These are phyloP conservation scores for Donacobius atricapilla DNA, from an alignment of 2,113 vertebrate genomes.

Conservation along the genomic window DNA sequence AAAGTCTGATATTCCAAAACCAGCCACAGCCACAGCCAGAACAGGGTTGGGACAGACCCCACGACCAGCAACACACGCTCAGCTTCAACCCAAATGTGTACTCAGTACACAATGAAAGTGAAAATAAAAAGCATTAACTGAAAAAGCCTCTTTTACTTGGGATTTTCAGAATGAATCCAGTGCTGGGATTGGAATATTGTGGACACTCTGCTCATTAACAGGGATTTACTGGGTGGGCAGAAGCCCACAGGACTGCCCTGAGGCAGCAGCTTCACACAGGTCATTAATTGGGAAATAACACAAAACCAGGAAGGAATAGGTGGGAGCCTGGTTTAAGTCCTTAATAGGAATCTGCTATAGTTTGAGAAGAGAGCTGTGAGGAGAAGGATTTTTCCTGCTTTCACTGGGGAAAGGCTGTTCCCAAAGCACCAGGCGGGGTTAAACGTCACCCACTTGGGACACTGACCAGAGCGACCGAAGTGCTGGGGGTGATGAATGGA, in stretches of 20 bases:
- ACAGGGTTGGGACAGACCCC: neutral
- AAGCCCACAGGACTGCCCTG: neutral
- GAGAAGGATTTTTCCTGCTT: neutral
- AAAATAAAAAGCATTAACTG: neutral
- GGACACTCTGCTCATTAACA: neutral
- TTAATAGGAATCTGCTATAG: neutral
- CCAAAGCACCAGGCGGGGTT: neutral
- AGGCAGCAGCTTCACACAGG: neutral
- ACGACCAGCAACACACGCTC: neutral
- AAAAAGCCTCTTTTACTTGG: neutral
- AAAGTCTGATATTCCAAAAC: neutral
- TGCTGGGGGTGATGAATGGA: neutral
- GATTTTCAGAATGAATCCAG: neutral
- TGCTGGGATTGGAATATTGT: neutral
- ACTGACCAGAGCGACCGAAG: neutral
- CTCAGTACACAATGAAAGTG: neutral
- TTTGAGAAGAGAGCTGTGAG: neutral
- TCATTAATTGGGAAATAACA: neutral
- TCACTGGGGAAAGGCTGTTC: neutral
- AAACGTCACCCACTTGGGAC: neutral
- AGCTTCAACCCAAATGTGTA: neutral
- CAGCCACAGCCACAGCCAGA: neutral
- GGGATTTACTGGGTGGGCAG: neutral
- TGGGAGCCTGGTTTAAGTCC: neutral
- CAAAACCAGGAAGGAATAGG: neutral